Base-by-base conservation (phyloP, 2,113 vertebrate species). In the Coptodon rendalli region DNA sequence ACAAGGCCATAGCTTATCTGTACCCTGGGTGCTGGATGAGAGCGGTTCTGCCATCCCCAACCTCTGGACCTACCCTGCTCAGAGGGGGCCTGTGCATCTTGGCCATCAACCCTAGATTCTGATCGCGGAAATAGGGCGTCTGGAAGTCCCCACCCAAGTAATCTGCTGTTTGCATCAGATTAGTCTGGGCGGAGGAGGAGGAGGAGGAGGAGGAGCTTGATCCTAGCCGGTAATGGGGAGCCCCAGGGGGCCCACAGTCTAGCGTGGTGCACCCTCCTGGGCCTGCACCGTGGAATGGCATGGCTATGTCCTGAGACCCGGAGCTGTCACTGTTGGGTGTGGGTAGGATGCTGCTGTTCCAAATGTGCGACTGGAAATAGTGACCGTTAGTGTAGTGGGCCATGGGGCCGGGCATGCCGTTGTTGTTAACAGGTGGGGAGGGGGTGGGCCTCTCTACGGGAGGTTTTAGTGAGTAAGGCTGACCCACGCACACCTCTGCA, bases 251-350 rank as follows among this genome's bases (percentile, higher is more conserved):
- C 9, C 96, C 96, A 84, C 98, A 99, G 97, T 99, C 98, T 73
- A 98, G 96, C 5, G 97, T 95, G 54, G 97, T 89, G 88, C 97
- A 96, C 11, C 97, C 96, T 85, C 97, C 98, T 1, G 97, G 93
- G 48, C 97, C 96, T 40, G 97, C 97, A 63, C 97, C 96, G 1
- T 99, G 98, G 97, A 99, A 99, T 82, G 98, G 96, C 97, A 98
- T 96, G 89, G 97, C 89, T 91, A 99, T 95, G 97, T 99, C 98
- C 97, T 99, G 99, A 95, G 98, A 99, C 92, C 98, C 98, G 9
- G 98, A 99, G 97, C 98, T 99, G 97, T 99, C 98, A 94, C 99
- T 99, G 96, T 98, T 99, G 94, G 99, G 99, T 0, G 99, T 99
- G 94, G 99, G 98, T 91, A 99, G 97, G 89, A 99, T 98, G 97